These are phyloP conservation scores for Littorina saxatilis DNA, from an alignment of 1,140 invertebrate species.

Conservation along the genomic window DNA sequence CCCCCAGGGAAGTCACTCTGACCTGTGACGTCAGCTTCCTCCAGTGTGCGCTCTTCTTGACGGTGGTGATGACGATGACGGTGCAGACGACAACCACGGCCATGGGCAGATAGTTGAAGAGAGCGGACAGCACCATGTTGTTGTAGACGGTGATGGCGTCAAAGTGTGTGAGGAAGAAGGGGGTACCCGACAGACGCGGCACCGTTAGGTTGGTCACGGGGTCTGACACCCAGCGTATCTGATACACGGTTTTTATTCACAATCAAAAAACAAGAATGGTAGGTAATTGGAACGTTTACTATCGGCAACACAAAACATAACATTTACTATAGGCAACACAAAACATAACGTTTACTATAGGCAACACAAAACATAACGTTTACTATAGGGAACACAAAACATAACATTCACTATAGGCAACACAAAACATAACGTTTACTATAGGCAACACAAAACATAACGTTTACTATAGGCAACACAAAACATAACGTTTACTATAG, in stretches of 20 bases:
- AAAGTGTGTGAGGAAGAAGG: conserved; percentile 42
- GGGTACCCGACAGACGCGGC: conserved; percentile 34
- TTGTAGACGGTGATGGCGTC: conserved; percentile 43
- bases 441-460: too few relatives aligned
- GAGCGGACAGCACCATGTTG: conserved; percentile 30
- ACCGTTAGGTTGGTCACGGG: conserved; percentile 14
- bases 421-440: too few relatives aligned
- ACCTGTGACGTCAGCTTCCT: conserved; percentile 25
- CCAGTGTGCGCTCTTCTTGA: conserved; percentile 39
- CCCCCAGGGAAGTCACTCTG: conserved; percentile 20
- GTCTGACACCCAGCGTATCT: conserved; percentile 40
- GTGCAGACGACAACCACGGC: conserved; percentile 43
- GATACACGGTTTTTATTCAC: too few relatives aligned
- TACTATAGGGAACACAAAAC: too few relatives aligned
- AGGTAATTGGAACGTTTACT: too few relatives aligned
- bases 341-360: too few relatives aligned
- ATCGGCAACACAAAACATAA: too few relatives aligned
- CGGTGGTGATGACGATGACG: conserved; percentile 37
- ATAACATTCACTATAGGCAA: too few relatives aligned
- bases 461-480: too few relatives aligned
- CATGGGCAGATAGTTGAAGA: conserved; percentile 51
- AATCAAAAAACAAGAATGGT: background rate
- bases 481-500: too few relatives aligned
- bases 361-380: too few relatives aligned
- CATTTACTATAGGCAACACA: too few relatives aligned